Conservation (phyloP, 2,888 invertebrate genomes). For the Yponomeuta malinellus region DNA sequence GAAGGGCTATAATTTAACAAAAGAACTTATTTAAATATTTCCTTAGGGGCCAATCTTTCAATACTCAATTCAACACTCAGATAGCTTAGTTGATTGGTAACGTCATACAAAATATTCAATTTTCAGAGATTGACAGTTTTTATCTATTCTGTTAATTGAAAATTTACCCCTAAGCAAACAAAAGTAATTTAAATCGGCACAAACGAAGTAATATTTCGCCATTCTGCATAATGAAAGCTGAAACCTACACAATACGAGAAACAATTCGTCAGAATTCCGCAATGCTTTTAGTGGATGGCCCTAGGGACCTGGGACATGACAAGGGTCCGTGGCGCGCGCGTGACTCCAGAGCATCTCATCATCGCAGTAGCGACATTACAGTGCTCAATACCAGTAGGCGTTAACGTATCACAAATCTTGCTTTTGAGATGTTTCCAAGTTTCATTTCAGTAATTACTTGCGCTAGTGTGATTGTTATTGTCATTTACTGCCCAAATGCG, state of each 20-base stretch:
- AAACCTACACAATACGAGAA: not conserved
- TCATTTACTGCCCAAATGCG: no score
- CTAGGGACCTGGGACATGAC: not conserved
- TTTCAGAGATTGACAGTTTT: no score
- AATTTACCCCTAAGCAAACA: not conserved
- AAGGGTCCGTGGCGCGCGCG: not conserved
- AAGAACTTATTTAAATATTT: no score
- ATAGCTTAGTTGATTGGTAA: no score
- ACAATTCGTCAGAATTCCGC: not conserved
- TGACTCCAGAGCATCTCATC: not conserved
- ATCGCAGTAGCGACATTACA: not conserved
- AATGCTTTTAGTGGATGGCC: not conserved
- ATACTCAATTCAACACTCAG: no score
- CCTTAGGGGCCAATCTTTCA: no score
- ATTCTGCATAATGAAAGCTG: not conserved
- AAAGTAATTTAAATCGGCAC: not conserved
- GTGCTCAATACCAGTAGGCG: not conserved
- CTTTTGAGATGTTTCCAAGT: no score
- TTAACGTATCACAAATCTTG: not conserved
- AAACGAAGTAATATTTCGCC: not conserved
- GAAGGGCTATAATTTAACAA: no score
- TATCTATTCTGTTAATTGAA: no score
- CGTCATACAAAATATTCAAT: no score
- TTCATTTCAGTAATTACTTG: no score
- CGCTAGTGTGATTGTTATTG: no score